Base-by-base conservation (phyloP, 2,888 invertebrate genomes). In the Junonia oenone region DNA sequence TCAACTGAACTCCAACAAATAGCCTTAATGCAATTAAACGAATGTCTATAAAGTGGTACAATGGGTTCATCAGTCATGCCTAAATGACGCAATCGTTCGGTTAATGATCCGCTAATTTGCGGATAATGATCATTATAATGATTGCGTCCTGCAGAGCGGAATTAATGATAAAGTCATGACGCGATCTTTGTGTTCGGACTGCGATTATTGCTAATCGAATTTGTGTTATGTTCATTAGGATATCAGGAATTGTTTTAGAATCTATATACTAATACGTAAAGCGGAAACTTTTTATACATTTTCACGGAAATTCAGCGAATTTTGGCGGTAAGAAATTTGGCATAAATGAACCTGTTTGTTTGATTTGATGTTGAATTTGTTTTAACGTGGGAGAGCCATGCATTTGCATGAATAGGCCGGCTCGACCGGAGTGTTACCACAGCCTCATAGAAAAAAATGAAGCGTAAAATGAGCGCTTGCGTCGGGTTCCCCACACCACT, bases 61-160 rank as follows among this genome's bases (percentile, higher is more conserved):
- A 55, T 45, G 43, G 29, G 27, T 49, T 50, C 53, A 58, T 63
- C 58, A 54, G 40, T 43, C 51, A 55, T 51, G 51, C 55, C 48
- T 47, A 70, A 77, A 76, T 72, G 76, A 73, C 65, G 63, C 69
- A 69, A 72, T 74, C 73, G 72, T 75, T 72, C 64, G 66, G 69
- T 69, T 71, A 77, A 78, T 68, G 72, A 69, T 62, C 64, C 67
- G 67, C 74, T 78, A 79, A 81, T 81, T 79, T 69, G 65, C 62
- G 70, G 72, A 75, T 76, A 78, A 81, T 76, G 26, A 70, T 70
- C 70, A 68, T 76, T 73, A 78, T 77, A 78, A 78, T 78, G 62
- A 60, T 55, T 61, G 55, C 51, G 43, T 58, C 56, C 56, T 71
- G 68, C 64, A 59, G 17, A 45, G 63, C 59, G 62, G 63, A 59